phyloP scores from a whole-genome alignment of 2,797 vertebrate species.

The Anguilla obscura region DNA sequence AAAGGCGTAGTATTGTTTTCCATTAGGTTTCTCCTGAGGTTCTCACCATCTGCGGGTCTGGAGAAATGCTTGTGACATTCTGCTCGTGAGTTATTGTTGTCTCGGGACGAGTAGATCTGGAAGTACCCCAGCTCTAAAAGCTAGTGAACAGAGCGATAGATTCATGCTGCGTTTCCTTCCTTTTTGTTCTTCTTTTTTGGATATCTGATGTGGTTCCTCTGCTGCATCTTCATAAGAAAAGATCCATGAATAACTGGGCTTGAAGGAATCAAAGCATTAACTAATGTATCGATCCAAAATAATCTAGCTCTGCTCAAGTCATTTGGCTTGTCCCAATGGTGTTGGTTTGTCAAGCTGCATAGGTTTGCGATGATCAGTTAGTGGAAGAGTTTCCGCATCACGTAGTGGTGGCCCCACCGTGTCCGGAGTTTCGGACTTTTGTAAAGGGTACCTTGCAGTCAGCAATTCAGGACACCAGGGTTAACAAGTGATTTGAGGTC shows the following conservation, averaged over 20 bases:
- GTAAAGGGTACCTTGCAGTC: not conserved
- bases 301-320: not conserved
- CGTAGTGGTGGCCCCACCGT: not conserved
- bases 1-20: not conserved
- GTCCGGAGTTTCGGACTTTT: not conserved
- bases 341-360: not conserved
- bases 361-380: not conserved
- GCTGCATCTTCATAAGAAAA: not conserved
- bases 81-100: not conserved
- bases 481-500: not conserved
- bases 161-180: not conserved
- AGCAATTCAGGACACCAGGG: not conserved
- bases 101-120: not conserved
- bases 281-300: not conserved
- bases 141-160: not conserved
- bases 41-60: not conserved
- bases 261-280: not conserved
- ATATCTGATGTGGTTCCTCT: not conserved
- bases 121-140: not conserved
- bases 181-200: not conserved
- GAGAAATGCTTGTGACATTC: not conserved
- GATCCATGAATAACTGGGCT: not conserved
- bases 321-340: not conserved
- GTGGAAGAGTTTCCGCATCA: not conserved
- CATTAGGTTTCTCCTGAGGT: not conserved